Evolutionary conservation across 1,140 invertebrate species (phyloP).

Genomic region (Octopus bimaculoides): DNA sequence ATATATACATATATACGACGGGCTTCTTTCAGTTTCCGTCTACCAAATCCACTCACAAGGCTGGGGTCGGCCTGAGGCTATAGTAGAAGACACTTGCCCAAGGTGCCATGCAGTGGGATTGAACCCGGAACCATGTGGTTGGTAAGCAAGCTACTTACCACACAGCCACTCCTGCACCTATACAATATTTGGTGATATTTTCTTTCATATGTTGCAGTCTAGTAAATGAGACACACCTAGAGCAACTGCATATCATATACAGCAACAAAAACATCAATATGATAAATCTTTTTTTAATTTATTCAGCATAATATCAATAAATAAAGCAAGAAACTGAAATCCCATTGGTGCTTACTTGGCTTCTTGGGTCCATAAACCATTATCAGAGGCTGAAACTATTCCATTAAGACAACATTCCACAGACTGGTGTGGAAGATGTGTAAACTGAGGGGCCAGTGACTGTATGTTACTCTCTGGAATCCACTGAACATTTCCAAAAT

Average conservation of each 20-base stretch:
- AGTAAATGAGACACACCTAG: no score
- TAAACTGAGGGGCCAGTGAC: constrained; percentile 37
- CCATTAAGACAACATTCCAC: constrained; percentile 44
- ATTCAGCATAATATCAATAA: neutral
- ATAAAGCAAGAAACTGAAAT: neutral
- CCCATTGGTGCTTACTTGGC: constrained; percentile 29
- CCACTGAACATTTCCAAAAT: constrained; percentile 48
- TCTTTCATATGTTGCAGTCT: no score
- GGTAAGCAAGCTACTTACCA: no score
- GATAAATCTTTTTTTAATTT: neutral
- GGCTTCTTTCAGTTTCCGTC: no score
- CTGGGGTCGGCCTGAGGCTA: no score
- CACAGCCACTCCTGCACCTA: no score
- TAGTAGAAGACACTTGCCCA: no score
- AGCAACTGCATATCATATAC: neutral
- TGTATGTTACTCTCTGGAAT: constrained; percentile 30
- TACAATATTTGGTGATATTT: no score
- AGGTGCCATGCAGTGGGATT: no score
- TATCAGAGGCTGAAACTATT: constrained; percentile 27
- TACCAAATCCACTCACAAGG: no score
- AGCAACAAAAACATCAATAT: neutral
- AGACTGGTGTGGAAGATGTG: constrained; percentile 49
- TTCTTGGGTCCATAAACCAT: constrained; percentile 28
- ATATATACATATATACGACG: no score
- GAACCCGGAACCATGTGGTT: no score